Evolutionary conservation across 2,113 vertebrate genomes (phyloP).

Genomic region (Gallinago undulata): DNA sequence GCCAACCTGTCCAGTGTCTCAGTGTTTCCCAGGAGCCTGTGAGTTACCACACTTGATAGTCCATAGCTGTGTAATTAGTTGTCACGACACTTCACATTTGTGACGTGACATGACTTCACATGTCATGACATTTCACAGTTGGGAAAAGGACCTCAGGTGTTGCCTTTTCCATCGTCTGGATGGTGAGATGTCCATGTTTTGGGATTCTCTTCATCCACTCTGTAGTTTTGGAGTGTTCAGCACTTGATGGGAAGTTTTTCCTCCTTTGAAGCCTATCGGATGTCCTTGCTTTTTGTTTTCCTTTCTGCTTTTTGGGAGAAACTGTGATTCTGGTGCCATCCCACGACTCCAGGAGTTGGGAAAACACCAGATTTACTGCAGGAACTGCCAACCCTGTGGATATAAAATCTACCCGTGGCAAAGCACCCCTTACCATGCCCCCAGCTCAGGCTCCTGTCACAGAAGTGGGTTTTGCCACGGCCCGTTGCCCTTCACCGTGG

Average conservation of each 20-base stretch:
- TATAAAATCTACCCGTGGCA: neutral
- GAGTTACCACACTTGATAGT: too few species aligned
- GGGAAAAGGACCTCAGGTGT: neutral
- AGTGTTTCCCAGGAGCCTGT: neutral
- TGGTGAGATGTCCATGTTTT: neutral
- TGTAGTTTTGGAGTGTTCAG: neutral
- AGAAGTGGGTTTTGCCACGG: accelerated
- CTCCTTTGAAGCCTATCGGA: neutral
- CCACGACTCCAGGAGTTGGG: neutral
- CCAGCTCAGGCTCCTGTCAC: too few species aligned
- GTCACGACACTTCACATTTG: too few species aligned
- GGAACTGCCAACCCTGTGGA: accelerated
- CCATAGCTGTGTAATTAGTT: neutral
- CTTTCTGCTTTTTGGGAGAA: neutral
- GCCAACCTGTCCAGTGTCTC: neutral
- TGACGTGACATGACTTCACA: too few species aligned
- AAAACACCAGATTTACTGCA: neutral
- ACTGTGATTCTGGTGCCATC: neutral
- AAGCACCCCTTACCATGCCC: accelerated
- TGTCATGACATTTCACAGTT: too few species aligned
- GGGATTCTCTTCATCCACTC: neutral
- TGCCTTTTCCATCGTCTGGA: neutral
- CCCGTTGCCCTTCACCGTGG: accelerated
- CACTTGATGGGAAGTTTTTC: neutral
- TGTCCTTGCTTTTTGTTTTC: neutral